Evolutionary conservation across 2,888 invertebrate genomes (phyloP).

Genomic region (Augiades crinisus): DNA sequence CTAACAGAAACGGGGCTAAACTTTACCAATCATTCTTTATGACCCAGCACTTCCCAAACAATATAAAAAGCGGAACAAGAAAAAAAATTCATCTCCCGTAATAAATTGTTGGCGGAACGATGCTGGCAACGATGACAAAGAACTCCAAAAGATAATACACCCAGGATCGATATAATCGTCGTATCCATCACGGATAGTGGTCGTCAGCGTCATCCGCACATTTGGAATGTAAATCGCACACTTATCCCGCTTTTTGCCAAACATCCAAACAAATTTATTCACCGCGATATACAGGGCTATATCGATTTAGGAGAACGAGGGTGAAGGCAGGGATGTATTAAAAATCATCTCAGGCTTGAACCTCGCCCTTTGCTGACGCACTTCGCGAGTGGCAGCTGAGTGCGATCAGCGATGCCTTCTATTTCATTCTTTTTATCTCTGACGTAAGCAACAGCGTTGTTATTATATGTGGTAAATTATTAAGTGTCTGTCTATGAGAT

Average conservation of each 20-base stretch:
- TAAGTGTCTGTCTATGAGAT: too few species aligned
- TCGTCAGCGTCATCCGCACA: slow-evolving; percentile 45
- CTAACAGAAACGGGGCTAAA: slow-evolving; percentile 1
- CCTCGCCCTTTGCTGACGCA: slow-evolving; percentile 22
- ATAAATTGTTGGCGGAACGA: slow-evolving; percentile 15
- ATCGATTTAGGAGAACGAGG: slow-evolving; percentile 38
- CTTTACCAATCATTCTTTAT: slow-evolving; percentile 16
- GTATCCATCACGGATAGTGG: slow-evolving; percentile 47
- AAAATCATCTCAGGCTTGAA: slow-evolving; percentile 40
- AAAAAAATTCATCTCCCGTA: slow-evolving; percentile 33
- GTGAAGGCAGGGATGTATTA: slow-evolving; percentile 32
- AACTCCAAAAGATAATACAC: slow-evolving; percentile 11
- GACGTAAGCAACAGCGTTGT: too few species aligned
- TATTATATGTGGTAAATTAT: too few species aligned
- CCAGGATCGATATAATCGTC: slow-evolving; percentile 37
- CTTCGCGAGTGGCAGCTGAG: background rate
- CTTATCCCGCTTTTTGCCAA: slow-evolving; percentile 69
- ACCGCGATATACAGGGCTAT: slow-evolving; percentile 47
- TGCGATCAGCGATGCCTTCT: slow-evolving; percentile 5
- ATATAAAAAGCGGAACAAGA: slow-evolving; percentile 25
- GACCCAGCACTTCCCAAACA: slow-evolving; percentile 20
- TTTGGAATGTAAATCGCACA: slow-evolving; percentile 67
- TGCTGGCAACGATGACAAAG: slow-evolving; percentile 16
- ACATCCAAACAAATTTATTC: slow-evolving; percentile 71
- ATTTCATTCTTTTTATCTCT: background rate